Conservation (phyloP, 1,140 invertebrate species). For the Trichonephila clavata region DNA sequence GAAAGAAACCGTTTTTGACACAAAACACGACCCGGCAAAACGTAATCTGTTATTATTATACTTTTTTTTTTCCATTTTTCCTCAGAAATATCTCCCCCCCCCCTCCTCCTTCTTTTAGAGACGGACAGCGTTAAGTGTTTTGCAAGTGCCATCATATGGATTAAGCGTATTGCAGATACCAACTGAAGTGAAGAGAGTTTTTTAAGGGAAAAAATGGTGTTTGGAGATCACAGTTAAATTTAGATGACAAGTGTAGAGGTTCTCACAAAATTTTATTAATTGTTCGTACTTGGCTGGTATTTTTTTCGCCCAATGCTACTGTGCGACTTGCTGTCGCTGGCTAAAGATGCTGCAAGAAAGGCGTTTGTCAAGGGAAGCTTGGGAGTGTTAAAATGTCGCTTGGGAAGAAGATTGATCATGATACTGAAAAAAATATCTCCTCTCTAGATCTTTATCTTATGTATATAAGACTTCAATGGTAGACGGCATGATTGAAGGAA, state of each 20-base stretch:
- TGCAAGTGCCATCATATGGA: background rate
- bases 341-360: too few species aligned
- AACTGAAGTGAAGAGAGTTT: constrained; percentile 14
- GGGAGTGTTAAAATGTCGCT: too few species aligned
- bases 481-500: too few species aligned
- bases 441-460: too few species aligned
- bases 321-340: background rate
- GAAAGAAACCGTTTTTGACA: constrained; percentile 35
- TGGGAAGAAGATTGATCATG: too few species aligned
- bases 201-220: background rate
- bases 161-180: background rate
- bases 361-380: too few species aligned
- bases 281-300: background rate
- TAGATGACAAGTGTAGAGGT: constrained; percentile 12
- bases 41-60: constrained; percentile 22
- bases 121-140: constrained; percentile 6
- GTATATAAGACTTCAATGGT: too few species aligned
- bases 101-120: background rate
- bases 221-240: constrained; percentile 38
- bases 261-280: background rate
- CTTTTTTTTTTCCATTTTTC: background rate
- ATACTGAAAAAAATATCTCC: too few species aligned
- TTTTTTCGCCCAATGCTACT: background rate
- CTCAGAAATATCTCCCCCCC: background rate
- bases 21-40: constrained; percentile 14